These are phyloP conservation scores for Lates calcarifer DNA, from an alignment of 2,113 vertebrate genomes.

Conservation along the genomic window DNA sequence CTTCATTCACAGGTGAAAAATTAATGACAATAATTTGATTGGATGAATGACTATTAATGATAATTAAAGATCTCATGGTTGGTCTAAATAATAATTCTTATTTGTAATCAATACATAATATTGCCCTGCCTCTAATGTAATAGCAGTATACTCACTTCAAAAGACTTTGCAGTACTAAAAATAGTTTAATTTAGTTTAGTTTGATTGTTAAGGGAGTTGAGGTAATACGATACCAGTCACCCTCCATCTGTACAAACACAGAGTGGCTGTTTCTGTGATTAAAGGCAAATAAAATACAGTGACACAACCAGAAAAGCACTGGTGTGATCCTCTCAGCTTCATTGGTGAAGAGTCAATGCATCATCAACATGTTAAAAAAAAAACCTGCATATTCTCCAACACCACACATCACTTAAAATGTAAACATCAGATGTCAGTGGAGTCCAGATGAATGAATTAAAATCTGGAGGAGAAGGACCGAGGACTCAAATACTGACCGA, in stretches of 20 bases:
- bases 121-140: too few relatives aligned
- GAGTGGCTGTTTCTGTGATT: neutral
- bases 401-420: neutral
- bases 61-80: too few relatives aligned
- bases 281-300: neutral
- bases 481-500: conserved; percentile 86
- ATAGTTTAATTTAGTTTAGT: neutral
- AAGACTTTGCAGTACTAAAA: neutral
- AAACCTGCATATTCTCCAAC: neutral
- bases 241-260: neutral
- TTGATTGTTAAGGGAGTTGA: neutral
- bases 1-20: neutral
- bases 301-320: neutral
- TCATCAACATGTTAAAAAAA: conserved; percentile 5
- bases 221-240: neutral
- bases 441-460: neutral
- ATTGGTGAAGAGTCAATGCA: neutral
- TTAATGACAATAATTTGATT: neutral
- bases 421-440: neutral
- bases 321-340: neutral
- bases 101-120: too few relatives aligned
- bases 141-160: too few relatives aligned
- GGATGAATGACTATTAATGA: neutral
- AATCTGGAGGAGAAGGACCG: fast-evolving
- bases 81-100: too few relatives aligned